Evolutionary conservation across 2,888 invertebrate species (phyloP), one percentile per base, ranked within the genome.

Genomic region (Blera fallax): DNA sequence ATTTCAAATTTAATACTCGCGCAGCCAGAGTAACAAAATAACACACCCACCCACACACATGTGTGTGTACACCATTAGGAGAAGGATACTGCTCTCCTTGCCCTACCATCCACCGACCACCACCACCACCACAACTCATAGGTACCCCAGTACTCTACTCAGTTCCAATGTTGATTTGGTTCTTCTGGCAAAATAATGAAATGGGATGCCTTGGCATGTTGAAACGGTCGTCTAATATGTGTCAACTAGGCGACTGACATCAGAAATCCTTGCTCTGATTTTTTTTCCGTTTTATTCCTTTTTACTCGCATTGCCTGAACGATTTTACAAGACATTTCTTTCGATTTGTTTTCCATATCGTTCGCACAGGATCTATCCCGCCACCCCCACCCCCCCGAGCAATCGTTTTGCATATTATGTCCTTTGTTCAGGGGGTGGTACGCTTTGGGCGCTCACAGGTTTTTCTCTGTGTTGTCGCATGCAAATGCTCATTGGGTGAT

Each of bases 201-300:
- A 80, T 54, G 64, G 67, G 70, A 77, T 81, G 67, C 65, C 72
- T 77, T 72, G 58, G 85, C 72, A 50, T 81, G 76, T 67, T 80
- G 76, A 67, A 85, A 81, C 72, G 85, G 85, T 85, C 85, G 76
- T 77, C 81, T 85, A 85, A 85, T 85, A 85, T 85, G 85, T 85
- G 85, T 85, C 85, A 85, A 85, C 85, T 77, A 56, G 62, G 72
- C 77, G 70, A 81, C 85, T 85, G 77, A 85, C 85, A 85, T 85
- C 81, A 77, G 77, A 85, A 81, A 85, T 85, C 85, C 80, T 72
- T 85, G 81, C 78, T 85, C 80, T 77, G 85, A 81, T 85, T 85
- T 70, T 56, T 32, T 70, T 21, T 32, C 65, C 16, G 34, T 16
- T 37, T 10, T 32, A 5, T 10, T 24, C 18, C 40, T 32, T 56